Evolutionary conservation across 2,113 vertebrate genomes (phyloP).

Genomic region (Papio anubis): DNA sequence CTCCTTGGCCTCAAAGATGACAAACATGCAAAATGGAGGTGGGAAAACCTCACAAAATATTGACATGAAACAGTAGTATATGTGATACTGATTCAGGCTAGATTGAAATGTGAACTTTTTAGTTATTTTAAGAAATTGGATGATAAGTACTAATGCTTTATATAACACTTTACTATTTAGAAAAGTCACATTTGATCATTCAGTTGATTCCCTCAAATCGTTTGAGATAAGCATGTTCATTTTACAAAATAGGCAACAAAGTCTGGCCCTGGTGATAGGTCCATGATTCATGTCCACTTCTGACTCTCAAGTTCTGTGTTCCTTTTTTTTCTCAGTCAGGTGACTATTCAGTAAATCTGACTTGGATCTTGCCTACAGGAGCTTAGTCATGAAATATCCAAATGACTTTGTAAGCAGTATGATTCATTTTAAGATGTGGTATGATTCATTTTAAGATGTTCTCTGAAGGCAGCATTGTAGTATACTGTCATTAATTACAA

Average conservation of each 20-base stretch:
- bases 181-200: neutral
- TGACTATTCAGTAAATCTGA: neutral
- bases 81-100: neutral
- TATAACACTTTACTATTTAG: neutral
- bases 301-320: neutral
- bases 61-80: neutral
- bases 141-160: neutral
- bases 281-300: neutral
- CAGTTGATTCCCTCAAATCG: neutral
- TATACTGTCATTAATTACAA: neutral
- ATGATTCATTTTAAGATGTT: neutral
- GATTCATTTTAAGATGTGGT: neutral
- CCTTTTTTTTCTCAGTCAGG: neutral
- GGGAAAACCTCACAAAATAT: neutral
- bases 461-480: constrained; percentile 2
- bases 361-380: neutral
- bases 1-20: neutral
- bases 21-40: neutral
- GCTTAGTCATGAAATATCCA: neutral
- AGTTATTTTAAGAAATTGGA: constrained; percentile 45
- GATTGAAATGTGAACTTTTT: neutral
- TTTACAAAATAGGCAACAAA: neutral
- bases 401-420: neutral
- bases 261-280: neutral
- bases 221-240: neutral